Percentiles rank a stretch among this genome's conserved stretches.
Conservation (phyloP, 1,140 invertebrate genomes). For the Diachasma alloeum region DNA sequence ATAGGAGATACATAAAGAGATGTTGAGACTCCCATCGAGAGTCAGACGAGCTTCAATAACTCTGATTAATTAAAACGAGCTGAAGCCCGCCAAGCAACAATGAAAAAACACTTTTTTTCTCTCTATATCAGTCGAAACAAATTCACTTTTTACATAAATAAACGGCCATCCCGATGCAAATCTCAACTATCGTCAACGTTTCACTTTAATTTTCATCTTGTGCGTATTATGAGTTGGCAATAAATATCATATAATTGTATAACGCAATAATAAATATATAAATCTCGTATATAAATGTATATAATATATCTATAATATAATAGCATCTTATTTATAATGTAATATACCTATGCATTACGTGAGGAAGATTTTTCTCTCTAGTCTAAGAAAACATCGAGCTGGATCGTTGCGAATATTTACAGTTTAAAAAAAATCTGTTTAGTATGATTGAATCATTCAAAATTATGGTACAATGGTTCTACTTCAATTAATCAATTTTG, state of each 20-base stretch:
- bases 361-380: slow-evolving; percentile 11
- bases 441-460: neutral
- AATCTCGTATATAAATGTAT: slow-evolving; percentile 53
- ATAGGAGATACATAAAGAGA: slow-evolving; percentile 4
- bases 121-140: neutral
- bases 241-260: slow-evolving; percentile 65
- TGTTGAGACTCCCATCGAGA: slow-evolving; percentile 13
- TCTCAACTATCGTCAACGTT: slow-evolving; percentile 13
- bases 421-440: neutral
- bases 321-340: slow-evolving; percentile 8
- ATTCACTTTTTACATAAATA: neutral
- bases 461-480: neutral
- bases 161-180: neutral
- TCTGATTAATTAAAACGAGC: neutral
- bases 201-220: slow-evolving; percentile 12
- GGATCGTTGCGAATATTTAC: neutral
- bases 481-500: neutral
- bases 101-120: neutral
- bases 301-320: slow-evolving; percentile 31
- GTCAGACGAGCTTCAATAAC: neutral
- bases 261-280: slow-evolving; percentile 65
- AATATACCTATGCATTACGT: neutral
- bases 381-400: neutral
- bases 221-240: slow-evolving; percentile 47
- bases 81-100: neutral